Conservation (phyloP, 2,888 invertebrate species). For the Orgyia antiqua region DNA sequence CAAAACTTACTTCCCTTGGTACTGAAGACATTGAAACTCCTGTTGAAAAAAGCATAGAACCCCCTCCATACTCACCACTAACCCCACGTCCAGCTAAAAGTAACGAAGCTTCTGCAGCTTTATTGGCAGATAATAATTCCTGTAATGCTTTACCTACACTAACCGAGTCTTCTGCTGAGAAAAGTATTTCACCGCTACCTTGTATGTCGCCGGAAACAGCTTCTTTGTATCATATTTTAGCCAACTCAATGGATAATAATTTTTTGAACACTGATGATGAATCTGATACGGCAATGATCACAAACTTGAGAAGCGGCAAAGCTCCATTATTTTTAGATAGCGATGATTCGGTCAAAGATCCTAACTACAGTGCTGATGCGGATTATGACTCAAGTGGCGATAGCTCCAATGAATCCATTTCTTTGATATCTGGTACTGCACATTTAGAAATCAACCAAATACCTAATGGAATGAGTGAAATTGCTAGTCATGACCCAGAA, state of each 20-base stretch:
- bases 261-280: not conserved
- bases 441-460: conserved; percentile 1
- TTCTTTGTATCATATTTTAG: conserved; percentile 4
- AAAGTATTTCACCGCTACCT: conserved; percentile 1
- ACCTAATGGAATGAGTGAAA: not conserved
- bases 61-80: conserved; percentile 5
- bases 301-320: no score
- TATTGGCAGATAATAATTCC: conserved; percentile 4
- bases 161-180: not conserved
- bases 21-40: no score
- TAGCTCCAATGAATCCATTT: conserved; percentile 4
- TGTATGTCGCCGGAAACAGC: conserved; percentile 8
- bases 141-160: conserved; percentile 3
- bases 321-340: no score
- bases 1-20: no score
- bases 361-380: conserved; percentile 4
- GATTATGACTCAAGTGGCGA: conserved; percentile 4
- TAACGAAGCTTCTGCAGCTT: conserved; percentile 1
- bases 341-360: conserved; percentile 3
- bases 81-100: conserved; percentile 6
- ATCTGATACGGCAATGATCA: no score
- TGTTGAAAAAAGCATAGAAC: conserved; percentile 9
- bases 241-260: conserved; percentile 2
- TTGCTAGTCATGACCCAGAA: no score
- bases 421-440: conserved; percentile 6